Base-by-base conservation (phyloP, 2,113 vertebrate species). In the Tachysurus fulvidraco region DNA sequence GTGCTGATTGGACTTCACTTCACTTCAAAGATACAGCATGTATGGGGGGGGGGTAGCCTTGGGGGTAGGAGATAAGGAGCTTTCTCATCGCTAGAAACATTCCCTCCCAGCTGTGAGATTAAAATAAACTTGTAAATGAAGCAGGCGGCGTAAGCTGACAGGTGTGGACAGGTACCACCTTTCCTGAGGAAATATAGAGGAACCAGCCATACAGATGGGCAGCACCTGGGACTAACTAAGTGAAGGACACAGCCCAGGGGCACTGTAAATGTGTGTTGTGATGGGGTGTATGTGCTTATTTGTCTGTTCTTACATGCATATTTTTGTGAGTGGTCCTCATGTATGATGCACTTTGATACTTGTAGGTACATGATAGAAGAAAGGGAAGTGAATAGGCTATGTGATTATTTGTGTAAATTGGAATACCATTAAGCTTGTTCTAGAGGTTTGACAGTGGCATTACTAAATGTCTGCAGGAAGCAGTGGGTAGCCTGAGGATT, bases 141-240 rank as follows among this genome's bases (percentile, higher is more conserved):
- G 41, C 50, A 83, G 36, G 73, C 88, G 90, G 83, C 62, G 78
- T 73, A 87, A 46, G 84, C 81, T 92, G 90, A 91, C 92, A 93
- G 91, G 93, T 90, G 77, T 87, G 86, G 92, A 93, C 90, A 92
- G 92, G 92, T 91, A 83, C 25, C 52, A 21, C 21, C 57, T 85
- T 59, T 88, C 16, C 59, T 79, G 84, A 89, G 87, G 87, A 64
- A 88, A 86, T 30, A 52, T 67, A 78, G 62, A 76, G 87, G 89
- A 92, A 89, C 89, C 85, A 88, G 83, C 88, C 82, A 89, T 88
- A 93, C 93, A 94, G 92, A 94, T 95, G 94, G 92, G 91, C 90
- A 92, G 88, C 94, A 94, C 92, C 93, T 95, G 94, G 92, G 88
- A 86, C 85, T 8, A 54, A 74, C 88, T 88, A 86, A 87, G 85